Percentiles rank a stretch among this genome's conserved stretches.
Conservation (phyloP, 2,888 invertebrate species). For the Operophtera brumata region DNA sequence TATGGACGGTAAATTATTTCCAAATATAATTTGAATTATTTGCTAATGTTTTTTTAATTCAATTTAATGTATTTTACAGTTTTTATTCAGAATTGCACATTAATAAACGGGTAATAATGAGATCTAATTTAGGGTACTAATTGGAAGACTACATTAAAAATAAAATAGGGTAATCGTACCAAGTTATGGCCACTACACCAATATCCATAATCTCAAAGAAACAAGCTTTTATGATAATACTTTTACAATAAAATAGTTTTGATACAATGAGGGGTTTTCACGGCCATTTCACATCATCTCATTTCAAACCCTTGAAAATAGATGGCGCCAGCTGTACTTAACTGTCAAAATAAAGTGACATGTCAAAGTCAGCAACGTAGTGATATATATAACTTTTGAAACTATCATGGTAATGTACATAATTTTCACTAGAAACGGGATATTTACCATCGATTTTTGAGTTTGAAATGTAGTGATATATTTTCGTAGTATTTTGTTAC, state of each 20-base stretch:
- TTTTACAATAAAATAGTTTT: not conserved
- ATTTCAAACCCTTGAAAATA: too few relatives aligned
- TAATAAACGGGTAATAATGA: slow-evolving; percentile 44
- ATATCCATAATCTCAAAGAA: not conserved
- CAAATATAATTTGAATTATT: slow-evolving; percentile 39
- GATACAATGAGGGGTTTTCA: too few relatives aligned
- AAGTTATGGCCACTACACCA: slow-evolving; percentile 3
- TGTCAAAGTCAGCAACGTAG: too few relatives aligned
- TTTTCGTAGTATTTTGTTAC: too few relatives aligned
- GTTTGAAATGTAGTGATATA: too few relatives aligned
- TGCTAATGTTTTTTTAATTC: not conserved
- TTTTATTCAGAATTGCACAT: slow-evolving; percentile 23
- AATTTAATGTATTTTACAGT: slow-evolving; percentile 1
- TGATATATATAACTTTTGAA: too few relatives aligned
- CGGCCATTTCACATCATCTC: too few relatives aligned
- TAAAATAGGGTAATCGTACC: slow-evolving; percentile 20
- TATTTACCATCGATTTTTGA: too few relatives aligned
- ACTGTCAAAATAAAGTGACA: too few relatives aligned
- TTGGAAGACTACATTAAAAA: slow-evolving; percentile 62
- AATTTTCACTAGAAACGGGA: too few relatives aligned
- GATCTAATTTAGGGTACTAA: slow-evolving; percentile 62
- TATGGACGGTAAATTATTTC: slow-evolving; percentile 36
- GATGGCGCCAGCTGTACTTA: too few relatives aligned
- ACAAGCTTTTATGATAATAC: not conserved
- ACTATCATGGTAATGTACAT: too few relatives aligned